These are phyloP conservation scores for Labeo rohita DNA, from an alignment of 2,113 vertebrate genomes.

Conservation along the genomic window DNA sequence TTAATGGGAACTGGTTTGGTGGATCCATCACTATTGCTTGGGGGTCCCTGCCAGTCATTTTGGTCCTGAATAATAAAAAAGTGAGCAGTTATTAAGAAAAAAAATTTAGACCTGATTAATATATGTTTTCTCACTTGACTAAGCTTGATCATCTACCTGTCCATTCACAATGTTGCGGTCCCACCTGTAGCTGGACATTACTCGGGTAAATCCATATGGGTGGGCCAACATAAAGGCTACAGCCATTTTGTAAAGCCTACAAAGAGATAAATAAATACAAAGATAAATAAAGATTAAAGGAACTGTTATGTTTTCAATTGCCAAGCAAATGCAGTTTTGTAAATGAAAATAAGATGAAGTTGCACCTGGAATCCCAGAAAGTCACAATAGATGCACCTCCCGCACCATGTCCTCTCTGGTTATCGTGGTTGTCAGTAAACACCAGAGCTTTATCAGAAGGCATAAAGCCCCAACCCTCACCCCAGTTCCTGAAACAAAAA, in stretches of 20 bases:
- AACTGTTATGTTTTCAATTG: neutral
- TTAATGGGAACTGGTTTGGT: conserved; percentile 87
- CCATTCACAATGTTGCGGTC: conserved; percentile 82
- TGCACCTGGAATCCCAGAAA: conserved; percentile 83
- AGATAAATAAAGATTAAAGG: neutral
- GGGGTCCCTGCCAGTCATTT: conserved; percentile 91
- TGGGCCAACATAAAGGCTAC: conserved; percentile 90
- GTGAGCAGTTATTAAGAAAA: neutral
- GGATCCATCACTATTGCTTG: conserved; percentile 79
- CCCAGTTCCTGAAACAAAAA: conserved; percentile 84
- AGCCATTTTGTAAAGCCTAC: conserved; percentile 89
- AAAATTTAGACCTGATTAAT: neutral
- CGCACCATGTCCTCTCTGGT: conserved; percentile 89
- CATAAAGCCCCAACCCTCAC: conserved; percentile 92
- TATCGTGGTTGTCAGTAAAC: conserved; percentile 95
- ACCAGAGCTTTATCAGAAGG: conserved; percentile 82
- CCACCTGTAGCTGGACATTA: conserved; percentile 96
- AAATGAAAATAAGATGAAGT: conserved; percentile 60
- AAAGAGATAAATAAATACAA: neutral
- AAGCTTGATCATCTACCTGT: conserved; percentile 65
- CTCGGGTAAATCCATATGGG: conserved; percentile 86
- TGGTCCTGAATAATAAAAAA: conserved; percentile 71
- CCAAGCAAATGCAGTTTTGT: neutral
- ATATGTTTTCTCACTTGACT: neutral
- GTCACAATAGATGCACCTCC: conserved; percentile 87